phyloP scores from a whole-genome alignment of 2,797 vertebrate species.

The Cyprinella venusta region DNA sequence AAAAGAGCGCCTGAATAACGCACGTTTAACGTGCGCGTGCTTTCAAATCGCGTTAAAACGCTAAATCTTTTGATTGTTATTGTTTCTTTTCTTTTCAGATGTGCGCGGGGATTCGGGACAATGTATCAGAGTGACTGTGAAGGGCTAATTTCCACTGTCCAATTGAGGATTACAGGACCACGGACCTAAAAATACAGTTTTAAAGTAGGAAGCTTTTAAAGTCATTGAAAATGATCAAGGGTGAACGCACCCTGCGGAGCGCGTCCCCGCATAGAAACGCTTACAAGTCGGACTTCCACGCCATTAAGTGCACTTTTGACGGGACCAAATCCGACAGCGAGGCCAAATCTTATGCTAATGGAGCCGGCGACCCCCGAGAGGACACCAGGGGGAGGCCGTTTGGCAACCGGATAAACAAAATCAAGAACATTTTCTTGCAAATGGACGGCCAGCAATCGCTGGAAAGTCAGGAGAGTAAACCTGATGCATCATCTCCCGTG shows the following conservation, averaged over 20 bases:
- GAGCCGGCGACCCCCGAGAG: constrained; percentile 78
- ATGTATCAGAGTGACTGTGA: constrained; percentile 62
- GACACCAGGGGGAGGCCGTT: constrained; percentile 82
- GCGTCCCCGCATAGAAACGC: constrained; percentile 93
- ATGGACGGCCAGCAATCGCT: constrained; percentile 84
- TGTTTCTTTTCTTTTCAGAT: constrained; percentile 58
- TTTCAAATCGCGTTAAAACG: background rate
- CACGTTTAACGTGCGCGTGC: background rate
- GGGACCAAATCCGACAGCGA: constrained; percentile 80
- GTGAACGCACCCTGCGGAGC: constrained; percentile 88
- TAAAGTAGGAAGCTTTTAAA: constrained; percentile 16
- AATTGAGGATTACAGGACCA: constrained; percentile 56
- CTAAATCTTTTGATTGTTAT: background rate
- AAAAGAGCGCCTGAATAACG: constrained; percentile 1
- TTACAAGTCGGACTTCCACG: constrained; percentile 92
- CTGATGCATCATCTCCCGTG: constrained; percentile 69
- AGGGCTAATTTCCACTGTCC: constrained; percentile 66
- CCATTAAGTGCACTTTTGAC: constrained; percentile 93
- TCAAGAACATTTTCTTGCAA: constrained; percentile 93
- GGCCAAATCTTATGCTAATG: constrained; percentile 80
- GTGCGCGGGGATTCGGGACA: constrained; percentile 59
- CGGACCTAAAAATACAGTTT: constrained; percentile 44
- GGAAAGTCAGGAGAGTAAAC: constrained; percentile 76
- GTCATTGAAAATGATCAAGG: constrained; percentile 87
- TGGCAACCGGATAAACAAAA: constrained; percentile 90